A percentile compares a stretch with the other conserved stretches of the same genome.
Evolutionary conservation across 2,113 vertebrate species (phyloP).

Genomic region (Acanthisitta chloris): DNA sequence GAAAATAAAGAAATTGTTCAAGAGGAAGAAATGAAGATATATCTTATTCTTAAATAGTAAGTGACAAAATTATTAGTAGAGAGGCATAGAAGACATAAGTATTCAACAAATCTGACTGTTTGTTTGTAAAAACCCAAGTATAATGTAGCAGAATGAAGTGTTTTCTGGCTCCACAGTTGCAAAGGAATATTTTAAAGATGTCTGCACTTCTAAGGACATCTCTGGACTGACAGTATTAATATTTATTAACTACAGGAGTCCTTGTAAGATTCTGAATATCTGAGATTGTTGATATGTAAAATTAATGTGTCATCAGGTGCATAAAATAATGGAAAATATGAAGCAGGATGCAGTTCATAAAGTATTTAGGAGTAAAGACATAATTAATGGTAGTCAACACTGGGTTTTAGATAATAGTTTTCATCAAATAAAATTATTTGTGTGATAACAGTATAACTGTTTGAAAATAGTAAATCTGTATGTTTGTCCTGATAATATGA

Average conservation of each 20-base stretch:
- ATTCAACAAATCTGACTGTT: background rate
- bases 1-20: background rate
- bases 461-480: background rate
- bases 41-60: background rate
- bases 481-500: background rate
- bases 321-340: background rate
- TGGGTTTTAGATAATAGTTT: background rate
- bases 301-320: background rate
- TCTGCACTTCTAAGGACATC: background rate
- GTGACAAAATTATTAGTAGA: background rate
- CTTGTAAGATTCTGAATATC: background rate
- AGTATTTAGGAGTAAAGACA: background rate
- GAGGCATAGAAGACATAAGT: background rate
- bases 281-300: background rate
- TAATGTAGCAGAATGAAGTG: background rate
- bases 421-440: background rate
- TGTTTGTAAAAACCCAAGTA: background rate
- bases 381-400: background rate
- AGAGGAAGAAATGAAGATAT: background rate
- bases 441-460: background rate
- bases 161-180: background rate
- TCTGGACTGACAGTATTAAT: background rate
- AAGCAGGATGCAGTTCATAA: background rate
- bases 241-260: background rate
- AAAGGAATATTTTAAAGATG: background rate